Percentiles rank a stretch among this genome's conserved stretches.
Evolutionary conservation across 2,888 invertebrate genomes (phyloP).

Genomic region (Dasypogon diadema): DNA sequence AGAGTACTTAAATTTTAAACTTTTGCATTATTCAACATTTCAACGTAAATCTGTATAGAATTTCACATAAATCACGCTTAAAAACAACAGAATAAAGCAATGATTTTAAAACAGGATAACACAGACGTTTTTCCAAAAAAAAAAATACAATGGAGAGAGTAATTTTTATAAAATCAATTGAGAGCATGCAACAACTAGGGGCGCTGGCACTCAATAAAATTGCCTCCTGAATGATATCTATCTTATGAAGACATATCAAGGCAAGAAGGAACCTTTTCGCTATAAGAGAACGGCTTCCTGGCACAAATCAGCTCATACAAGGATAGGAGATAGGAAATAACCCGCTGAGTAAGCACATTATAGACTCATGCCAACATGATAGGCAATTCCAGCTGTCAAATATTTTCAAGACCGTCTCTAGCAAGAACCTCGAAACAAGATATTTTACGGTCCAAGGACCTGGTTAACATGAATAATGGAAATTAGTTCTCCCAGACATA

Average conservation of each 20-base stretch:
- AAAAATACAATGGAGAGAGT: neutral
- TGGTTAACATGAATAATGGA: conserved; percentile 41
- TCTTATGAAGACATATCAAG: conserved; percentile 19
- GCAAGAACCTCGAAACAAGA: conserved; percentile 13
- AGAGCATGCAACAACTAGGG: conserved; percentile 3
- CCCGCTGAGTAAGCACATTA: conserved; percentile 22
- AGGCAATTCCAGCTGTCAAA: conserved; percentile 29
- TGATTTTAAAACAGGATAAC: neutral
- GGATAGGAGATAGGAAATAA: neutral
- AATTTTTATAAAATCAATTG: neutral
- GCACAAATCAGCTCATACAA: conserved; percentile 14
- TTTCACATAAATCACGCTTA: neutral
- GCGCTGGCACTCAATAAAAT: conserved; percentile 21
- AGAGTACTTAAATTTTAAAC: neutral
- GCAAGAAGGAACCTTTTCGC: conserved; percentile 13
- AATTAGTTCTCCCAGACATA: neutral
- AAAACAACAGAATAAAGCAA: neutral
- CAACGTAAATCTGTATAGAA: conserved; percentile 4
- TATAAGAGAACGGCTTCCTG: neutral
- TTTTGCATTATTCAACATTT: neutral
- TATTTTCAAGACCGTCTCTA: conserved; percentile 1
- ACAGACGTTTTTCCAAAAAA: neutral
- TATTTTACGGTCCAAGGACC: conserved; percentile 2
- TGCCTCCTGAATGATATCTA: conserved; percentile 15
- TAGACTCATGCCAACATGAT: conserved; percentile 20